A percentile compares a stretch with the other conserved stretches of the same genome.
Evolutionary conservation across 2,797 vertebrate species (phyloP).

Genomic region (Knipowitschia caucasica): DNA sequence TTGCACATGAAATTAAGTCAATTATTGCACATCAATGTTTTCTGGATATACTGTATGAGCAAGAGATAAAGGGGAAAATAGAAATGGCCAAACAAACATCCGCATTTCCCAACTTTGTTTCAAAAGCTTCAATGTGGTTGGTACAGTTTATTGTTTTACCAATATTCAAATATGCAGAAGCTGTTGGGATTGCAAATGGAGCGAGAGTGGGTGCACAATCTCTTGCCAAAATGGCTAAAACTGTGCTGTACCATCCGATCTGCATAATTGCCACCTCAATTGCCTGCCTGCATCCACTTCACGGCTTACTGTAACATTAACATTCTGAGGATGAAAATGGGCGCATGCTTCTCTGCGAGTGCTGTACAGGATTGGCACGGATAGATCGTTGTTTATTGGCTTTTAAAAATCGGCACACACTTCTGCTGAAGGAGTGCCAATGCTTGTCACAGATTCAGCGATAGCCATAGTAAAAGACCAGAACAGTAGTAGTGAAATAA

Average conservation of each 20-base stretch:
- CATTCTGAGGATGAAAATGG: conserved; percentile 1
- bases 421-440: conserved; percentile 17
- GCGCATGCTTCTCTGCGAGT: background rate
- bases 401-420: conserved; percentile 15
- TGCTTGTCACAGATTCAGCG: conserved; percentile 5
- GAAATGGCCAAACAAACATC: background rate
- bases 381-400: conserved; percentile 17
- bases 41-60: too few species aligned
- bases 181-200: background rate
- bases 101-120: background rate
- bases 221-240: conserved; percentile 20
- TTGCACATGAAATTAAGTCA: too few species aligned
- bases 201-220: background rate
- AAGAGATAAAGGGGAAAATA: too few species aligned
- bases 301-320: conserved; percentile 5
- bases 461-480: conserved; percentile 17
- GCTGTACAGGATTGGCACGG: background rate
- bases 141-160: background rate
- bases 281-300: conserved; percentile 8
- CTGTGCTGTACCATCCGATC: conserved; percentile 16
- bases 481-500: conserved; percentile 18
- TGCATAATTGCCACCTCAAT: conserved; percentile 20
- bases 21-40: too few species aligned
- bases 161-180: background rate
- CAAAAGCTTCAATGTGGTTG: background rate